Conservation (phyloP, 2,888 invertebrate genomes). For the Melinopterus prodromus region DNA sequence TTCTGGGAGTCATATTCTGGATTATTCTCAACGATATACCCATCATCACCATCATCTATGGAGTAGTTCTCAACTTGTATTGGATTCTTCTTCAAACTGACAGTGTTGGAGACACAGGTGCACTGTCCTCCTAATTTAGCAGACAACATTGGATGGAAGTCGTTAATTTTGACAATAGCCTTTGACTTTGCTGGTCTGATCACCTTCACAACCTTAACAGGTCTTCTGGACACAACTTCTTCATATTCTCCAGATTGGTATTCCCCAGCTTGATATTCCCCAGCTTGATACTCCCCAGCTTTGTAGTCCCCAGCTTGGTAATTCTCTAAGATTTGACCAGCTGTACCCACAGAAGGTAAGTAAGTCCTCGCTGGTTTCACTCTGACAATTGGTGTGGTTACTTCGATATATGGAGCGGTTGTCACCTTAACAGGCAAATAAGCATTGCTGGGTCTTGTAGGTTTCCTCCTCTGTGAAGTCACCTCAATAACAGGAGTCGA, state of each 20-base stretch:
- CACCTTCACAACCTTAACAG: slow-evolving; percentile 35
- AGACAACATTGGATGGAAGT: slow-evolving; percentile 74
- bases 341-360: slow-evolving; percentile 28
- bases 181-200: slow-evolving; percentile 62
- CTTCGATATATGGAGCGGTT: slow-evolving; percentile 27
- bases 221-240: background rate
- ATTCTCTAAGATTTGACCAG: slow-evolving; percentile 27
- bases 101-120: slow-evolving; percentile 70
- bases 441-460: slow-evolving; percentile 14
- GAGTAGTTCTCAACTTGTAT: background rate
- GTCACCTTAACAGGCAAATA: slow-evolving; percentile 19
- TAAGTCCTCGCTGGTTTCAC: slow-evolving; percentile 29
- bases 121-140: slow-evolving; percentile 78
- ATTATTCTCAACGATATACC: slow-evolving; percentile 42
- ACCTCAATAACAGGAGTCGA: slow-evolving; percentile 31
- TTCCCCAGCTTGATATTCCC: slow-evolving; percentile 30
- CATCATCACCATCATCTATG: slow-evolving; percentile 19
- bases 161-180: slow-evolving; percentile 74
- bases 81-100: slow-evolving; percentile 60
- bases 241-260: slow-evolving; percentile 28
- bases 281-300: slow-evolving; percentile 25
- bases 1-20: slow-evolving; percentile 51
- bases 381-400: slow-evolving; percentile 6
- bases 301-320: slow-evolving; percentile 29
- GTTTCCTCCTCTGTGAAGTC: slow-evolving; percentile 19